Base-by-base conservation (phyloP, 2,113 vertebrate species). In the Egretta garzetta region DNA sequence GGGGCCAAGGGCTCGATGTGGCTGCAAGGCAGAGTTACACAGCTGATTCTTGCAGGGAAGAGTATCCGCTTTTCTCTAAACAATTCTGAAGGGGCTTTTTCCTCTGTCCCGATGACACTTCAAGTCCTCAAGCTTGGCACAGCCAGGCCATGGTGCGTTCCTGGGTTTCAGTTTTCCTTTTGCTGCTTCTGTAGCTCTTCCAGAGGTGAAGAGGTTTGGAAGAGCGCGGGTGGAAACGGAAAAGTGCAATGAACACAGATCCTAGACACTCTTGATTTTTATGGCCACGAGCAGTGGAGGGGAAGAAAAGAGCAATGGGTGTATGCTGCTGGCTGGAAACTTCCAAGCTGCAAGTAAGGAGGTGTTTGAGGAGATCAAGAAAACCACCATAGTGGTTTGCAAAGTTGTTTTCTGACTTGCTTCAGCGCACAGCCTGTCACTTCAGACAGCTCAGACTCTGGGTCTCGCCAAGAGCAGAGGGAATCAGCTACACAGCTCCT, bases 101-200 rank as follows among this genome's bases (percentile, higher is more conserved):
- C 92, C 84, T 96, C 90, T 94, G 92, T 95, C 93, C 92, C 0
- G 37, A 92, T 89, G 96, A 90, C 91, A 92, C 74, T 94, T 75
- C 14, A 80, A 81, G 73, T 86, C 95, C 70, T 96, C 80, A 53
- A 0, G 8, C 92, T 93, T 95, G 96, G 96, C 93, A 82, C 70
- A 26, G 84, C 53, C 4, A 0, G 0, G 0, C 74, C 33, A 60
- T 64, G 80, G 77, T 72, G 80, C n/a, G 49, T 96, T 96, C 93
- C 88, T 89, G 90, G 92, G 96, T 97, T 97, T 97, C 93, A 97
- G 93, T 97, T 97, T 96, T 96, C 96, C 74, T 96, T 96, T 93
- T 90, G 84, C 93, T 94, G 81, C 90, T 96, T 96, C 96, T 97
- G 96, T 96, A 96, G 93, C 90, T 91, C 77, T 96, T 97, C 96